Evolutionary conservation across 1,140 invertebrate species (phyloP), one percentile per base, ranked within the genome.

Genomic region (Wiebesia pumilae): DNA sequence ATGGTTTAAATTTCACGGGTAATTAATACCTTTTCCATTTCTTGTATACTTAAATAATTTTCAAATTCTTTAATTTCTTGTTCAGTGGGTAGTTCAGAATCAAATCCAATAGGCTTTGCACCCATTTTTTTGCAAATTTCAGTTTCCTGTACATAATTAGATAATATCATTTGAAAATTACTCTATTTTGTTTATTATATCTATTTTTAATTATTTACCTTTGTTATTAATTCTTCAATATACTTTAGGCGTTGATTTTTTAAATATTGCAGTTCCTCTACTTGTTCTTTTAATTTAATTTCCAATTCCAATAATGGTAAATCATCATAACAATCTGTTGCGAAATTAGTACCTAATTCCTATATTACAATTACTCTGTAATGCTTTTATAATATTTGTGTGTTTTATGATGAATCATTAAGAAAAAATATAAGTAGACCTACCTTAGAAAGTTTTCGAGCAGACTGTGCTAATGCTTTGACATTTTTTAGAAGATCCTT

Each of bases 41-140:
- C 94, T 78, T 95, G 90, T n/a, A 93, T 91, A 87, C 95, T 92
- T 27, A 96, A 90, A 71, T 95, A 93, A 10, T 90, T 84, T 80
- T 94, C 92, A 40, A 95, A 92, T 81, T 93, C 92, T 16, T 94
- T 92, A 35, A 96, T 87, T 78, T 95, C 93, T 77, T 94, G 92
- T 54, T 94, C 93, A 0, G 93, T 90, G 7, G 95, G 95, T 54
- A 89, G 3, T 78, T 89, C 69, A 2, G 67, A 65, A 24, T 86
- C 21, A 21, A 92, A 88, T 38, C 88, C 88, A 33, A 88, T 71
- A 10, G 88, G 85, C 24, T 90, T 89, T 0, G 77, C 67, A 0
- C 92, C 92, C 0, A 93, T 75, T 9, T 81, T 81, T 54, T 89
- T 85, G 58, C 91, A 92, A 51, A 93, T 83, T 19, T 89, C 83